A percentile compares a stretch with the other conserved stretches of the same genome.
Conservation (phyloP, 2,113 vertebrate genomes). For the Dendrocopos noguchii region DNA sequence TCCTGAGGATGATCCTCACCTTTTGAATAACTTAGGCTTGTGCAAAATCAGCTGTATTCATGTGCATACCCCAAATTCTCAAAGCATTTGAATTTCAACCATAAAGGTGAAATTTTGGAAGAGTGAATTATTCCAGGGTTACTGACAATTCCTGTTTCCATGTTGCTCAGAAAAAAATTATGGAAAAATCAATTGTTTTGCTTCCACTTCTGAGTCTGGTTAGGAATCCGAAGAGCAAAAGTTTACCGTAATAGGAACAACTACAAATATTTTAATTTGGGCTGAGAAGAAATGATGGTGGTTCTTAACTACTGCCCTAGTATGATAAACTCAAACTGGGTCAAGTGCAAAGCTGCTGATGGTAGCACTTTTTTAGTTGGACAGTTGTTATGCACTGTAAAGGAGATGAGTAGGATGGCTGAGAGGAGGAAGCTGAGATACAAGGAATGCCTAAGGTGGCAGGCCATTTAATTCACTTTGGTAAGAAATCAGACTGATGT, state of each 20-base stretch:
- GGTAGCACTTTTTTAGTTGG: accelerated
- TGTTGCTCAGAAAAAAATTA: neutral
- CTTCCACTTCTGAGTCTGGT: neutral
- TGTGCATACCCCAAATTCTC: neutral
- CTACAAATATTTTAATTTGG: neutral
- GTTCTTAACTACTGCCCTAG: neutral
- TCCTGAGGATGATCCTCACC: neutral
- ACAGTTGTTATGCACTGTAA: neutral
- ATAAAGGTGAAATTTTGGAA: neutral
- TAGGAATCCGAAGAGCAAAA: neutral
- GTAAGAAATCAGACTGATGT: neutral
- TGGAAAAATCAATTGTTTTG: neutral
- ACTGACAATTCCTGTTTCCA: neutral
- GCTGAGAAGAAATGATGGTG: neutral
- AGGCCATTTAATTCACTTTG: neutral
- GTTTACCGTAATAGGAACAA: neutral
- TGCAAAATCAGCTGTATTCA: slow-evolving; percentile 24
- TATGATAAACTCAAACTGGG: neutral
- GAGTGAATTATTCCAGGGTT: neutral
- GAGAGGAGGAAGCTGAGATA: neutral
- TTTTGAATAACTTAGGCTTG: neutral
- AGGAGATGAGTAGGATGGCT: neutral
- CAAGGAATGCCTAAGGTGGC: neutral
- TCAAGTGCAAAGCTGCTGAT: neutral
- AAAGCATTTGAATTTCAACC: neutral